Base-by-base conservation (phyloP, 2,888 invertebrate species). In the Erpobdella octoculata region DNA sequence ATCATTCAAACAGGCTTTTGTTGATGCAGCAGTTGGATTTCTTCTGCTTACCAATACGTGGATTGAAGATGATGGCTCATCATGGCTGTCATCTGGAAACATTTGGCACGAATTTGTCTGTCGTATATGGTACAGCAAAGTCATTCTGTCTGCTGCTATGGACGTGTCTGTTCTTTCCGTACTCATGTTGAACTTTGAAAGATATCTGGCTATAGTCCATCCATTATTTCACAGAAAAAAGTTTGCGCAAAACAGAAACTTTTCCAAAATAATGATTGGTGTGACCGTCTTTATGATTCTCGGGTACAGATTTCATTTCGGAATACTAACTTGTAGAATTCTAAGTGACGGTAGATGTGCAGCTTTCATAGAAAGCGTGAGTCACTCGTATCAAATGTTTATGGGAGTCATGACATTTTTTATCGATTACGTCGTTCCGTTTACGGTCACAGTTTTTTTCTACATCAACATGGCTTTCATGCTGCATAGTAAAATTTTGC, bases 401-500 rank as follows among this genome's bases (percentile, higher is more conserved):
- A 72, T 71, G 21, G 74, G 74, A 1, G 61, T 75, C 8, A n/a
- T 73, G 25, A 67, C 71, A 2, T 66, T 74, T 28, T 12, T 74
- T 28, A 15, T 76, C 2, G 72, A 73, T 46, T 76, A 74, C 67
- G 28, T 75, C 37, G n/a, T 74, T 2, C 76, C 76, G 5, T 61
- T 75, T 2, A 31, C 38, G 21, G n/a, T 73, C 67, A 41, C 74
- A 21, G 35, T 70, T 6, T 53, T 53, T 28, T 53, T 53, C 28
- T 53, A 53, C 53, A 53, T 53, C 53, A 53, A 28, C 21, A 53
- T 53, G 53, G 53, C 53, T 28, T 28, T 4, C 53, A 53, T 25
- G n/a, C 28, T 53, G 21, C 53, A 53, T 28, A 1, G 28, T 5
- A 53, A 53, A 53, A 53, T 53, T 53, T 21, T 28, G 28, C 53